Evolutionary conservation across 2,797 vertebrate genomes (phyloP).

Genomic region (Poeciliopsis paucimaculata): DNA sequence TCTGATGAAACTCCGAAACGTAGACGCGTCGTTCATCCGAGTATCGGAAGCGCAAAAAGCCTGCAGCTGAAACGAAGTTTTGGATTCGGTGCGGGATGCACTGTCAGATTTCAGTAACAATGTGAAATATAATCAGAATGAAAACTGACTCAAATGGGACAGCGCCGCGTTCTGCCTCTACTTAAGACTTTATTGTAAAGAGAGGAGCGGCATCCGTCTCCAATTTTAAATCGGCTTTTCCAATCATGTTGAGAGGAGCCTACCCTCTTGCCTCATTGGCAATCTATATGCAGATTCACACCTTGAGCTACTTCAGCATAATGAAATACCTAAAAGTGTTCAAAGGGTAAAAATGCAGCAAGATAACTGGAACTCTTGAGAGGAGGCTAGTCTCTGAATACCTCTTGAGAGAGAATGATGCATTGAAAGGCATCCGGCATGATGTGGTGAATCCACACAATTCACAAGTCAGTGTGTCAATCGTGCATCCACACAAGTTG

Average conservation of each 20-base stretch:
- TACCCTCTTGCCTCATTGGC: slow-evolving; percentile 50
- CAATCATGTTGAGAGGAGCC: slow-evolving; percentile 65
- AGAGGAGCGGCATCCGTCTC: slow-evolving; percentile 43
- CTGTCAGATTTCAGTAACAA: slow-evolving; percentile 33
- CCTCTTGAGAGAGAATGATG: slow-evolving; percentile 67
- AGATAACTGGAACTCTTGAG: slow-evolving; percentile 65
- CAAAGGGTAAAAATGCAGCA: slow-evolving; percentile 63
- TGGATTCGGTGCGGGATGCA: slow-evolving; percentile 26
- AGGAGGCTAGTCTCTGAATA: slow-evolving; percentile 74
- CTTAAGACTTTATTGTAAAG: slow-evolving; percentile 51
- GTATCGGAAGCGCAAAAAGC: slow-evolving; percentile 23
- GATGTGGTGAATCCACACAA: slow-evolving; percentile 44
- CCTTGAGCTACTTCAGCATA: slow-evolving; percentile 71
- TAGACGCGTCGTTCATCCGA: slow-evolving; percentile 36
- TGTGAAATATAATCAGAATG: slow-evolving; percentile 41
- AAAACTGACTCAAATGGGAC: slow-evolving; percentile 39
- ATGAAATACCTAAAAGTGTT: slow-evolving; percentile 75
- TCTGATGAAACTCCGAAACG: slow-evolving; percentile 48
- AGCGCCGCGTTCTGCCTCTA: slow-evolving; percentile 18
- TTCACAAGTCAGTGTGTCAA: slow-evolving; percentile 35
- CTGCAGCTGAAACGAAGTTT: slow-evolving; percentile 28
- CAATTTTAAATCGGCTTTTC: slow-evolving; percentile 64
- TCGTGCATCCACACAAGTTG: slow-evolving; percentile 40
- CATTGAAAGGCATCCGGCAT: slow-evolving; percentile 33
- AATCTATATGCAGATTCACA: slow-evolving; percentile 84